These are phyloP conservation scores for Limnephilus lunatus DNA, from an alignment of 2,888 invertebrate species.

Conservation along the genomic window DNA sequence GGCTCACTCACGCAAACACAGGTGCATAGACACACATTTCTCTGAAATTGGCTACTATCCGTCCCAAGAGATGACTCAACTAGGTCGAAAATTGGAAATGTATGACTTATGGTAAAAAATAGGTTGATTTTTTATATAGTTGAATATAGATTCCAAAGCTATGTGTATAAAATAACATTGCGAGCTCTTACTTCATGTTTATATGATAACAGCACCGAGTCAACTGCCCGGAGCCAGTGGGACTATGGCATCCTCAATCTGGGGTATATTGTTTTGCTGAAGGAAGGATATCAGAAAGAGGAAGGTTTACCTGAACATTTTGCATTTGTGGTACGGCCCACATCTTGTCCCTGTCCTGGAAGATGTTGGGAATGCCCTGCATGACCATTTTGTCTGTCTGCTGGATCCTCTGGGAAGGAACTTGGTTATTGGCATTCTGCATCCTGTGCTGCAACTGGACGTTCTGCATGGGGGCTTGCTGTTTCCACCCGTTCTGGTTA, in stretches of 20 bases:
- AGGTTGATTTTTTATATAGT: too few relatives aligned
- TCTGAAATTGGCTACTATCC: too few relatives aligned
- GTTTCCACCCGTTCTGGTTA: constrained; percentile 65
- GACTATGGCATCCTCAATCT: too few relatives aligned
- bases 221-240: too few relatives aligned
- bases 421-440: constrained; percentile 55
- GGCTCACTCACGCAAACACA: too few relatives aligned
- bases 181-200: background rate
- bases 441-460: constrained; percentile 59
- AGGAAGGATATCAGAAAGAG: background rate
- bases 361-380: constrained; percentile 62
- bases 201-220: too few relatives aligned
- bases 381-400: constrained; percentile 58
- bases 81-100: too few relatives aligned
- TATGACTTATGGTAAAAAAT: too few relatives aligned
- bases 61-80: too few relatives aligned
- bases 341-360: constrained; percentile 65
- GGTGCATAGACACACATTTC: too few relatives aligned
- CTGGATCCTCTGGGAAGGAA: constrained; percentile 55
- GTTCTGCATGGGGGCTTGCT: constrained; percentile 57
- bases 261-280: too few relatives aligned
- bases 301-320: constrained; percentile 59
- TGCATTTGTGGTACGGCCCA: constrained; percentile 65
- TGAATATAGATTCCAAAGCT: too few relatives aligned
- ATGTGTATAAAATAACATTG: background rate